Conservation (phyloP, 2,113 vertebrate genomes). For the Pelobates fuscus region DNA sequence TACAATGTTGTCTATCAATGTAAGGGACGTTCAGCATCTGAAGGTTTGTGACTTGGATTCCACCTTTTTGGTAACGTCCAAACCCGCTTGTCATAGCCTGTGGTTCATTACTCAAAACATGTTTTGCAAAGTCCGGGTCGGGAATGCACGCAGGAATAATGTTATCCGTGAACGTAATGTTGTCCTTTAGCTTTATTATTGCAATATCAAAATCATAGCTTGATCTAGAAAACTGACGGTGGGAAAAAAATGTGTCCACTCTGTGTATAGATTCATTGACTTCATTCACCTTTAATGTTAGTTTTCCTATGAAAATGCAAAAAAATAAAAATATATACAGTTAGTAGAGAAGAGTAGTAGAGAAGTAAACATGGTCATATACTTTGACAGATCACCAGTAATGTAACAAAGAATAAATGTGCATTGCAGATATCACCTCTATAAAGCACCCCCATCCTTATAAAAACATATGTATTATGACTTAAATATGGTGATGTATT, state of each 20-base stretch:
- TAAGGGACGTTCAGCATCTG: conserved; percentile 82
- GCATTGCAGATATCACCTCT: too few species aligned
- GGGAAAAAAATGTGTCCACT: conserved; percentile 70
- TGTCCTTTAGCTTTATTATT: conserved; percentile 76
- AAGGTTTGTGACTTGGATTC: conserved; percentile 65
- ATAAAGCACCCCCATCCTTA: too few species aligned
- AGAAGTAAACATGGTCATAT: too few species aligned
- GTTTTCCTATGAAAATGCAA: conserved; percentile 73
- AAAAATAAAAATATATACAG: background rate
- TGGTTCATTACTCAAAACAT: conserved; percentile 77
- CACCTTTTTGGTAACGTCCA: conserved; percentile 74
- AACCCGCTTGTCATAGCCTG: conserved; percentile 84
- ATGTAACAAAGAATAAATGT: too few species aligned
- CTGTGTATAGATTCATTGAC: conserved; percentile 62
- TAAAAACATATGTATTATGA: too few species aligned
- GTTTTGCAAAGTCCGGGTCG: conserved; percentile 78
- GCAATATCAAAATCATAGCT: conserved; percentile 89
- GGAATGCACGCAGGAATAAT: conserved; percentile 87
- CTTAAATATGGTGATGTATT: too few species aligned
- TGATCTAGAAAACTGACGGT: conserved; percentile 61
- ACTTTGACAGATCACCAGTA: too few species aligned
- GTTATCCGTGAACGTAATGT: conserved; percentile 73
- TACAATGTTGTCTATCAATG: conserved; percentile 76
- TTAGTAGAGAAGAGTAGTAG: too few species aligned
- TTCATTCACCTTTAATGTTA: conserved; percentile 64